Evolutionary conservation across 2,888 invertebrate genomes (phyloP), one percentile per base, ranked within the genome.

Genomic region (Desoria tigrina): DNA sequence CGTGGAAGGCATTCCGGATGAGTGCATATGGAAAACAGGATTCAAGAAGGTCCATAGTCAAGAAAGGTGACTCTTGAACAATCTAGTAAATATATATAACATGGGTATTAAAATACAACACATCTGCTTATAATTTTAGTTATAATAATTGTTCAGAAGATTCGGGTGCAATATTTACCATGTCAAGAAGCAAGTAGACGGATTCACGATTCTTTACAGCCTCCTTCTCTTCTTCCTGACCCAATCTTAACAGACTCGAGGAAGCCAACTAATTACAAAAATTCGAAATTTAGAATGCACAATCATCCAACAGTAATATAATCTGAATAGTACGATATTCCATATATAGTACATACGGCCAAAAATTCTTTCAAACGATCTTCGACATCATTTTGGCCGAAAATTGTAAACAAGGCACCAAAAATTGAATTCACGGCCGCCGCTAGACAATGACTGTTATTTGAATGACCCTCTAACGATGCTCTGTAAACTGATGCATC

Each of bases 11-110:
- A 80, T 98, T 98, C 66, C 99, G 87, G 78, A 99, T 92, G 59
- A 99, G 85, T 24, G 96, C 96, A 79, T 99, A 99, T 0, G 99
- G 99, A 81, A 99, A 99, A 81, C 99, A 99, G 14, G 96, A 96
- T 81, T 99, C 99, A 74, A 99, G 82, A 72, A 99, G 84, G 83
- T 99, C 98, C 95, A 97, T 97, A 1, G 98, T 98, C 26, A 99
- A 84, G 83, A 96, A 99, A 16, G 97, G 96, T 16, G 96, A 98
- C 80, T 97, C 94, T 81, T 97, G 94, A 49, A 99, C 98, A 80
- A 99, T 94, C 83, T 96, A 79, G 56, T 65, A 64, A 57, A 42
- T 53, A 49, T 60, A 45, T 32, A n/a, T n/a, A n/a, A n/a, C 16
- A 21, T 53, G 18, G 0, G n/a, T 23, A 39, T 28, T 18, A 7